Conservation (phyloP, 2,797 vertebrate species). For the Rhyacichthys aspro region DNA sequence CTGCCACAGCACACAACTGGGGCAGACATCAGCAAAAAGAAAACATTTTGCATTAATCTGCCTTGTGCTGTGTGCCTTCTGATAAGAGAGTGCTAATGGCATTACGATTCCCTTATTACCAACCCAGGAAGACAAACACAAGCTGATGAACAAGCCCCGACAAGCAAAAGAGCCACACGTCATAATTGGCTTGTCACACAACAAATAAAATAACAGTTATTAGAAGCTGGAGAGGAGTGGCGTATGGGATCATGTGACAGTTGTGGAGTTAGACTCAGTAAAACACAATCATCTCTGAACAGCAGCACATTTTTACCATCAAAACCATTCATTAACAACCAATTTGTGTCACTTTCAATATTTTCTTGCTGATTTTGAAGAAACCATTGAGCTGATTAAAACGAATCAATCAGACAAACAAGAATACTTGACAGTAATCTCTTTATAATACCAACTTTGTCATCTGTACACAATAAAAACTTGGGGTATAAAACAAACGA, state of each 20-base stretch:
- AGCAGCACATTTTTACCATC: background rate
- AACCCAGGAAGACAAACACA: constrained; percentile 30
- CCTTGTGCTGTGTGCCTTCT: constrained; percentile 15
- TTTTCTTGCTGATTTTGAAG: background rate
- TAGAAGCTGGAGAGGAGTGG: constrained; percentile 10
- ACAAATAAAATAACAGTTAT: constrained; percentile 58
- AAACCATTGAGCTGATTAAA: background rate
- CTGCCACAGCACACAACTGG: constrained; percentile 10
- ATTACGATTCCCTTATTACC: constrained; percentile 25
- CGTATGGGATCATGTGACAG: constrained; percentile 7
- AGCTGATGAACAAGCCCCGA: constrained; percentile 39
- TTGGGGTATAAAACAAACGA: no score
- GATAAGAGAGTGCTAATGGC: constrained; percentile 35
- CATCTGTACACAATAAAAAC: no score
- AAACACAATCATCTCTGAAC: constrained; percentile 11
- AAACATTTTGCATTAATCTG: constrained; percentile 24
- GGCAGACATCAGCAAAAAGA: background rate
- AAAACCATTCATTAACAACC: background rate
- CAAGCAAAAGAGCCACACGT: constrained; percentile 15
- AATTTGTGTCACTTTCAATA: background rate
- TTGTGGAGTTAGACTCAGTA: background rate
- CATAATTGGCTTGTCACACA: constrained; percentile 43
- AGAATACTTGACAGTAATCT: background rate
- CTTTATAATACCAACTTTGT: background rate
- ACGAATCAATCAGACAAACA: background rate